Evolutionary conservation across 2,797 vertebrate species (phyloP), one percentile per base, ranked within the genome.

Genomic region (Neostethus bicornis): DNA sequence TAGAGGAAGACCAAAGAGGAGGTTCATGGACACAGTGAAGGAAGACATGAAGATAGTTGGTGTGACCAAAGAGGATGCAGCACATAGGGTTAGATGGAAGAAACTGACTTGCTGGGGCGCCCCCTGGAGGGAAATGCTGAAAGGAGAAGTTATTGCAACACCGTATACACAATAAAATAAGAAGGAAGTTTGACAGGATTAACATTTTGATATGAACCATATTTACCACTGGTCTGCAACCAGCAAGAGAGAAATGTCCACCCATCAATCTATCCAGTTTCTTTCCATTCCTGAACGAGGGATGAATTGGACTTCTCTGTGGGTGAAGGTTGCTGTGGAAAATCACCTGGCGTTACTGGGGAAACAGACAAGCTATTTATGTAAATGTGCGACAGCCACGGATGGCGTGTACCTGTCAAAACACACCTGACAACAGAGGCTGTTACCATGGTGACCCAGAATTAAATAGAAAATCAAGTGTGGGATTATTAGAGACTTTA

Each of bases 291-390:
- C 65, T 37, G 42, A 45, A 53, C 50, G 61, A 53, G n/a, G 37
- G 49, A 70, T 19, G 51, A 47, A 21, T 71, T 66, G 52, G 61
- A 72, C 60, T 52, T 58, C 73, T 70, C 55, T 60, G 73, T 81
- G 70, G 79, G 79, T 10, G 67, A 66, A 86, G 68, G 80, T 84
- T 84, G 85, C 77, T 80, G 77, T 77, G 84, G 78, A 84, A 81
- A 89, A 83, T 77, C 84, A 87, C 89, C 87, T 90, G 81, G 76
- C 61, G 89, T 91, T 90, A 67, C 87, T 73, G 35, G 70, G 83
- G 90, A 86, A 91, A 90, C 88, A 76, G 82, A 80, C 73, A 80
- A 80, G 70, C 73, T 88, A 81, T 87, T 86, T 78, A 87, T 87
- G 82, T 81, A 80, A 77, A 85, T 81, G 25, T 0, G 1, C 48